phyloP scores from a whole-genome alignment of 2,888 invertebrate species.

The Chloromyia formosa region DNA sequence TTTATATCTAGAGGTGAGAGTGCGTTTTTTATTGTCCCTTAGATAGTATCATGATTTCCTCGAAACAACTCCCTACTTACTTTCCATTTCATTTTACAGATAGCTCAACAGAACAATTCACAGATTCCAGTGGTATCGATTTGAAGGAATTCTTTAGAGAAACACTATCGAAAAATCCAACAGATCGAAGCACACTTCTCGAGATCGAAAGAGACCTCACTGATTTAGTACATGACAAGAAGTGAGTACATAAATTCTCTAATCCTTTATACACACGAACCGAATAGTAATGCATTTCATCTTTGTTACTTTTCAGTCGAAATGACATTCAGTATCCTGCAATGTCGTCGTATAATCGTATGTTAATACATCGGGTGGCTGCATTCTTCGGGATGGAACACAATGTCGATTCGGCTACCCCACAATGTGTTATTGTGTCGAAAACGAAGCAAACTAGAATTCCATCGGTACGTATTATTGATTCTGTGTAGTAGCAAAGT shows the following conservation, averaged over 20 bases:
- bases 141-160: slow-evolving; percentile 88
- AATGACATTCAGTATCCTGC: slow-evolving; percentile 86
- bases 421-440: slow-evolving; percentile 83
- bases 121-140: slow-evolving; percentile 80
- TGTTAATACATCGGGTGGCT: slow-evolving; percentile 94
- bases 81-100: slow-evolving; percentile 66
- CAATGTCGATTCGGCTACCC: slow-evolving; percentile 85
- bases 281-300: slow-evolving; percentile 13
- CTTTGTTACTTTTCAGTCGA: slow-evolving; percentile 64
- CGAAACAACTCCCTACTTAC: no score
- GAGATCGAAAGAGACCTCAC: slow-evolving; percentile 89
- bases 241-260: slow-evolving; percentile 66
- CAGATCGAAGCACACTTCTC: slow-evolving; percentile 85
- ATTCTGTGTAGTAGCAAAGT: background rate
- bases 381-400: slow-evolving; percentile 95
- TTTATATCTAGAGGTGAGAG: slow-evolving; percentile 68
- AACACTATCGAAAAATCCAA: slow-evolving; percentile 88
- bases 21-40: slow-evolving; percentile 9
- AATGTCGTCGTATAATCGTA: slow-evolving; percentile 95
- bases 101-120: slow-evolving; percentile 78
- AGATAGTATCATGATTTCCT: background rate
- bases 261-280: no score
- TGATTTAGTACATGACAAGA: slow-evolving; percentile 81
- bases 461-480: slow-evolving; percentile 58
- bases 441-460: slow-evolving; percentile 70